A percentile compares a stretch with the other conserved stretches of the same genome.
phyloP scores from a whole-genome alignment of 1,140 invertebrate species.

The Hydropsyche tenuis region DNA sequence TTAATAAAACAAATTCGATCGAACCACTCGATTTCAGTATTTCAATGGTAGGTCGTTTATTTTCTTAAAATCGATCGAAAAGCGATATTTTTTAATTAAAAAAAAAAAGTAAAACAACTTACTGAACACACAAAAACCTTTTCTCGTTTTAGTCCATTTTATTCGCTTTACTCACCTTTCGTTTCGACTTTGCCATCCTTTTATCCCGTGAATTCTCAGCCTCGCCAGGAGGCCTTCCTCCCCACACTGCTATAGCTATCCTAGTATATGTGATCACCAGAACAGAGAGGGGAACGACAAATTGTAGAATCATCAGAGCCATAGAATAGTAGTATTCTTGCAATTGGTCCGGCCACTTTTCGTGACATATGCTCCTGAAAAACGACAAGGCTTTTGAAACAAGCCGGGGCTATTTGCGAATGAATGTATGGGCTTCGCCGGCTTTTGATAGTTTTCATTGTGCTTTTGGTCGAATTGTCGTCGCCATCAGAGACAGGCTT shows the following conservation, averaged over 20 bases:
- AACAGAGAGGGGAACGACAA: constrained; percentile 82
- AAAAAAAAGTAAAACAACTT: no score
- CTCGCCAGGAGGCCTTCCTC: constrained; percentile 81
- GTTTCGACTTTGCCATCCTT: constrained; percentile 83
- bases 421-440: no score
- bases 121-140: no score
- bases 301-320: constrained; percentile 82
- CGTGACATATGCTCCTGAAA: constrained; percentile 71
- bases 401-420: no score
- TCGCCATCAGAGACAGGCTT: background rate
- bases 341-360: constrained; percentile 66
- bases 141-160: no score
- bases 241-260: constrained; percentile 89
- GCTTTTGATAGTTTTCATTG: no score
- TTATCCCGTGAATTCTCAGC: constrained; percentile 81
- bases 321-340: constrained; percentile 76
- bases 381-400: constrained; percentile 10
- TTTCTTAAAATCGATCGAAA: no score
- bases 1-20: no score
- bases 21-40: no score
- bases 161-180: constrained; percentile 71
- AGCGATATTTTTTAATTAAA: no score
- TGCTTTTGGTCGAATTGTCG: background rate
- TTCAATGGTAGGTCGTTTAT: no score
- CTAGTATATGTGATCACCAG: constrained; percentile 86